These are phyloP conservation scores for Limnephilus marmoratus DNA, from an alignment of 2,888 invertebrate genomes.

Conservation along the genomic window DNA sequence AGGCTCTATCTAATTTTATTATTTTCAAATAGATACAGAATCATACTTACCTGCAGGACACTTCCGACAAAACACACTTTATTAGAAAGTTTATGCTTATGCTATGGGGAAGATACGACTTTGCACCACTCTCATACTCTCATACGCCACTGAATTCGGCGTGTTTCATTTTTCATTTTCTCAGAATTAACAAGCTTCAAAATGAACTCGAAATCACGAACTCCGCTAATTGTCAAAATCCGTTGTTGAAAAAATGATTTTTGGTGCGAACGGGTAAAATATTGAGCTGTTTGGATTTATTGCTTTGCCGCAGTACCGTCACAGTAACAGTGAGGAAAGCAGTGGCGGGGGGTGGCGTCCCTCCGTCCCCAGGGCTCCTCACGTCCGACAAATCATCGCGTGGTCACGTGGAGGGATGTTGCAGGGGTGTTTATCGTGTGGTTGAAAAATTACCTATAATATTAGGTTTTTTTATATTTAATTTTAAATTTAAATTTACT, in stretches of 20 bases:
- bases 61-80: too few species aligned
- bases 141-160: neutral
- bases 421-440: neutral
- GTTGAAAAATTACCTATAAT: neutral
- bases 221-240: conserved; percentile 13
- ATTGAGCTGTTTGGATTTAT: conserved; percentile 35
- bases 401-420: neutral
- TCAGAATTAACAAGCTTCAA: neutral
- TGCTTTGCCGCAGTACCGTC: neutral
- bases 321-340: neutral
- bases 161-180: neutral
- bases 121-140: too few species aligned
- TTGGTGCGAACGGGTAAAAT: neutral
- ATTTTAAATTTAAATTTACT: too few species aligned
- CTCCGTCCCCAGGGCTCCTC: conserved; percentile 7
- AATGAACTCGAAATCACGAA: neutral
- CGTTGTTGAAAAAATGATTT: conserved; percentile 13
- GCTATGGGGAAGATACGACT: too few species aligned
- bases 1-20: too few species aligned
- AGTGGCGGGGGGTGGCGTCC: neutral
- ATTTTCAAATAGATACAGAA: too few species aligned
- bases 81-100: too few species aligned
- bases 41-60: too few species aligned
- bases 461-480: too few species aligned
- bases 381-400: conserved; percentile 36